Percentiles rank a stretch among this genome's conserved stretches.
phyloP scores from a whole-genome alignment of 1,140 invertebrate species.

The Drosophila bocki region DNA sequence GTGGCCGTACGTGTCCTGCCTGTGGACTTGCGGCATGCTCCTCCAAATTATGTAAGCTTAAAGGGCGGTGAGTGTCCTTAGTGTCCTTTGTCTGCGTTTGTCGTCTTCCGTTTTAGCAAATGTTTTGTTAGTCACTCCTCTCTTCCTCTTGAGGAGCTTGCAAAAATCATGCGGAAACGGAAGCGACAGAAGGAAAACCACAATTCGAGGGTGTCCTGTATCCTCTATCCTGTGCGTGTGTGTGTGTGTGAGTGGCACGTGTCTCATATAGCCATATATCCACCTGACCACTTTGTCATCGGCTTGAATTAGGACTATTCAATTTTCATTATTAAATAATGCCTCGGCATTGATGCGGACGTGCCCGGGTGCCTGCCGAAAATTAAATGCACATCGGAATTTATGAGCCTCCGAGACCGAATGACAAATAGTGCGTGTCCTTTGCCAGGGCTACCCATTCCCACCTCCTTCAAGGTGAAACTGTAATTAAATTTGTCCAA shows the following conservation, averaged over 20 bases:
- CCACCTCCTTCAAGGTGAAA: constrained; percentile 20
- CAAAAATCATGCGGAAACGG: constrained; percentile 82
- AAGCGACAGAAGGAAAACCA: constrained; percentile 82
- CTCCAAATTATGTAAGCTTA: constrained; percentile 78
- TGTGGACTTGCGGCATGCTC: constrained; percentile 41
- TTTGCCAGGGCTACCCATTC: background rate
- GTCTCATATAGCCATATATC: constrained; percentile 20
- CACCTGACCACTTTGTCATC: constrained; percentile 63
- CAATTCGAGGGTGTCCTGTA: constrained; percentile 63
- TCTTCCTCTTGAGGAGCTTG: constrained; percentile 58
- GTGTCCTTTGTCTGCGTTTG: constrained; percentile 61
- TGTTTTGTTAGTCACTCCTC: constrained; percentile 74
- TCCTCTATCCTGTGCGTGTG: too few relatives aligned
- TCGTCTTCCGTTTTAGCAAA: constrained; percentile 80
- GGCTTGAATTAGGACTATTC: constrained; percentile 75
- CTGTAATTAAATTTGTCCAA: constrained; percentile 74
- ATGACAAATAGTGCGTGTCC: constrained; percentile 70
- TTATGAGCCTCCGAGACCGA: constrained; percentile 26
- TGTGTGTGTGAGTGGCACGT: constrained; percentile 61
- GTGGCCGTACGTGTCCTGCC: constrained; percentile 63
- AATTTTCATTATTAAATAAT: constrained; percentile 84
- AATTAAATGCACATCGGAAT: constrained; percentile 69
- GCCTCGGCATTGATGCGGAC: constrained; percentile 55
- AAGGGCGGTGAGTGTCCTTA: constrained; percentile 59
- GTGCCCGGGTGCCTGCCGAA: constrained; percentile 42